These are phyloP conservation scores for Rhabdophis nuchalis DNA, from an alignment of 2,797 vertebrate genomes.

Conservation along the genomic window DNA sequence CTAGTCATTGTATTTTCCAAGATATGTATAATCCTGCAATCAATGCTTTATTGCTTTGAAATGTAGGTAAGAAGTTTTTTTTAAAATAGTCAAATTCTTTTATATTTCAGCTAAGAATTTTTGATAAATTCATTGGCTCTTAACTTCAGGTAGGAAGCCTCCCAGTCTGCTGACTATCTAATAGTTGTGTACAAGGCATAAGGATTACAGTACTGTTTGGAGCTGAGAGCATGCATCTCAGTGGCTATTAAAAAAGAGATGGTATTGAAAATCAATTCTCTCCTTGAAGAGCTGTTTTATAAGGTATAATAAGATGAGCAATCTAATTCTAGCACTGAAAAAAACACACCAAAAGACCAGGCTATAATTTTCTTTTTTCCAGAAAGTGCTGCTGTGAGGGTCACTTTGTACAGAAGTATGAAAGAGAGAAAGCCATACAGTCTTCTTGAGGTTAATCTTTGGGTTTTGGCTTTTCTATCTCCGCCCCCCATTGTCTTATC, in stretches of 20 bases:
- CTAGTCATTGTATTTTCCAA: background rate
- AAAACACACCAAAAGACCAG: conserved; percentile 59
- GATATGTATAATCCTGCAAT: background rate
- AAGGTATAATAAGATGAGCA: conserved; percentile 67
- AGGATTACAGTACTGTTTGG: conserved; percentile 19
- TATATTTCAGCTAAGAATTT: background rate
- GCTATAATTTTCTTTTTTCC: conserved; percentile 59
- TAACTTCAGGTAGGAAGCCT: background rate
- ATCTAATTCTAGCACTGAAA: conserved; percentile 65
- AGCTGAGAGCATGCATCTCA: conserved; percentile 21
- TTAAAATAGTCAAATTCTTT: background rate
- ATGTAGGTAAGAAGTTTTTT: background rate
- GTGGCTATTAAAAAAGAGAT: conserved; percentile 44
- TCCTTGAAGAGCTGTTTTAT: conserved; percentile 61
- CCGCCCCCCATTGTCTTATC: background rate
- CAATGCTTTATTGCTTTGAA: background rate
- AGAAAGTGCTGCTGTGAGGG: conserved; percentile 57
- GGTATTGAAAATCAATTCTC: conserved; percentile 65
- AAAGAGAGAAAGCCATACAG: background rate
- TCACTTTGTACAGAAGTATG: conserved; percentile 50
- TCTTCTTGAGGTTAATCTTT: background rate
- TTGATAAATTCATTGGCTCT: background rate
- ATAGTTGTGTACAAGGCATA: conserved; percentile 1
- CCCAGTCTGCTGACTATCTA: background rate
- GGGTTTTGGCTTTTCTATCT: background rate